Evolutionary conservation across 2,888 invertebrate genomes (phyloP).

Genomic region (Oegoconia quadripuncta): DNA sequence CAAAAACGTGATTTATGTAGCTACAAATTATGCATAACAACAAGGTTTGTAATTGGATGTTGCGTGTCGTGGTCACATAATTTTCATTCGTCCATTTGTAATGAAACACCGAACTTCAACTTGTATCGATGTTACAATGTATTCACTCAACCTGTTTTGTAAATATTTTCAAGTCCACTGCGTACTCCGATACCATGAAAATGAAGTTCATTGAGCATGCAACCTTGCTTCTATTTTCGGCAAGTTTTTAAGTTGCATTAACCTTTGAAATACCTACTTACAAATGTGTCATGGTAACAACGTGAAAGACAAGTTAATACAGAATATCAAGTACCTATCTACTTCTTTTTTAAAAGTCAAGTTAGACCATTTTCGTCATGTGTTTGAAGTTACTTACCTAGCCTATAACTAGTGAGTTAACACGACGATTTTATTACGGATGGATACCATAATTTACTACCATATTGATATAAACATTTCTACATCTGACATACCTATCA

Average conservation of each 20-base stretch:
- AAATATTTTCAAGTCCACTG: conserved; percentile 25
- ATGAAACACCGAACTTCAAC: conserved; percentile 17
- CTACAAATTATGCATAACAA: not conserved
- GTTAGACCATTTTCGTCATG: too few relatives aligned
- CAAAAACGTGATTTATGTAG: conserved; percentile 20
- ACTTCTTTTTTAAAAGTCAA: too few relatives aligned
- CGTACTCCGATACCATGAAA: conserved; percentile 21
- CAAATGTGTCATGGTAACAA: too few relatives aligned
- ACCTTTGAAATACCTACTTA: conserved; percentile 5
- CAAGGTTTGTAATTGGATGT: conserved; percentile 8
- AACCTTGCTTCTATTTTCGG: conserved; percentile 8
- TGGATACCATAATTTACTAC: too few relatives aligned
- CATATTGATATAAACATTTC: too few relatives aligned
- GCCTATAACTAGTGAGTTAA: too few relatives aligned
- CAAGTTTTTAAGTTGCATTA: conserved; percentile 10
- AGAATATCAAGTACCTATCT: too few relatives aligned
- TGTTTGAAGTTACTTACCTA: too few relatives aligned
- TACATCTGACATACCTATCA: conserved; percentile 17
- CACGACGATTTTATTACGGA: too few relatives aligned
- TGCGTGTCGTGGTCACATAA: conserved; percentile 10
- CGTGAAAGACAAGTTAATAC: too few relatives aligned
- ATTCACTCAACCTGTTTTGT: conserved; percentile 2
- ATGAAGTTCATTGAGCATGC: conserved; percentile 15
- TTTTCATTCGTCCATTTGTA: conserved; percentile 17
- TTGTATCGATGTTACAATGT: not conserved